Base-by-base conservation (phyloP, 2,888 invertebrate species). In the Lithophane ornitopus region DNA sequence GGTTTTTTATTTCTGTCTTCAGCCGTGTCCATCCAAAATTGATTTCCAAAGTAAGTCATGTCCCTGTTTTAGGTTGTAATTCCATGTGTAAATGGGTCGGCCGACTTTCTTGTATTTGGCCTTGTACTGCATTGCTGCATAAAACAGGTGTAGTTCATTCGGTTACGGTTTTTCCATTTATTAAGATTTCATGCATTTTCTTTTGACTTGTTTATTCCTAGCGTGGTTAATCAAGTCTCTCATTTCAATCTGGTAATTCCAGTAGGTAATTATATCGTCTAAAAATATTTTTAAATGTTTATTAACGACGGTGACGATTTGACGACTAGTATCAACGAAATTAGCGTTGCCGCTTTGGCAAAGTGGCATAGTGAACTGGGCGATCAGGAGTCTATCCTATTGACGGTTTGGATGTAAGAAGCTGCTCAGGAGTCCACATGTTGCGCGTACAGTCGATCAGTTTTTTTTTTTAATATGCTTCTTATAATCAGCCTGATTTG, bases 211-310 rank as follows among this genome's bases (percentile, higher is more conserved):
- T 52, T 52, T 52, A n/a, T n/a, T 54, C n/a, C 54, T n/a, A n/a
- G n/a, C 54, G n/a, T 54, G n/a, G 12, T 54, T 12, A 12, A 54
- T 54, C 54, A 54, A n/a, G 54, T n/a, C 1, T n/a, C n/a, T n/a
- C 4, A 54, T 54, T 0, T 49, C 49, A 49, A 49, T 49, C 19
- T 49, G 49, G 49, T 49, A 49, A 49, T 19, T 49, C 49, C 49
- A n/a, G 11, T n/a, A n/a, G n/a, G n/a, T 52, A 52, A 52, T 52
- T 52, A 22, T 12, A 16, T 12, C 39, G 22, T 19, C 46, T 54
- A 46, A 39, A 59, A 49, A 59, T 74, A 77, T 52, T 3, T n/a
- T 41, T 16, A 9, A 44, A 34, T 34, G 26, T 54, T 34, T 46
- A 46, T 39, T 22, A n/a, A 56, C 46, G 34, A 52, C 7, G 11